Evolutionary conservation across 2,888 invertebrate species (phyloP).

Genomic region (Panzeria rudis): DNA sequence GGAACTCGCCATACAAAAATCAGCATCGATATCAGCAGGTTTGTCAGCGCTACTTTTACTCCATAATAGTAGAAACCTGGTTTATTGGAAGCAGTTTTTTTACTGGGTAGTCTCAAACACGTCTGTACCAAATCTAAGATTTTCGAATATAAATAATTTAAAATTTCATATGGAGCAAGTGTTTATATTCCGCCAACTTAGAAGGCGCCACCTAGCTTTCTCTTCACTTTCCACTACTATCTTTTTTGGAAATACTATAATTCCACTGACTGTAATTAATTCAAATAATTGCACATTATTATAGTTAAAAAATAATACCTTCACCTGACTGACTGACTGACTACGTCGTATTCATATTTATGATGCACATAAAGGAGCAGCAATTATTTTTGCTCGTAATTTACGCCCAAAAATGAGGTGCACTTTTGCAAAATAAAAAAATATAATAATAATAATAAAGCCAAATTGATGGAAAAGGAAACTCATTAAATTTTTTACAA

Average conservation of each 20-base stretch:
- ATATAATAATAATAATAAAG: background rate
- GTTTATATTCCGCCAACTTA: background rate
- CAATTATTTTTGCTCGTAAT: slow-evolving; percentile 48
- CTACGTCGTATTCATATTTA: background rate
- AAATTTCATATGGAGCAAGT: background rate
- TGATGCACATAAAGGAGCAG: slow-evolving; percentile 6
- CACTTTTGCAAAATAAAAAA: slow-evolving; percentile 13
- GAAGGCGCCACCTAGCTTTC: background rate
- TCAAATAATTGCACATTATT: background rate
- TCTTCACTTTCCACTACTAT: background rate
- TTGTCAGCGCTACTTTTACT: too few species aligned
- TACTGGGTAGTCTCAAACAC: too few species aligned
- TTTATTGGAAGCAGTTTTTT: too few species aligned
- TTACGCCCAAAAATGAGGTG: slow-evolving; percentile 29
- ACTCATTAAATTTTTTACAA: slow-evolving; percentile 59
- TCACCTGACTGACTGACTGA: slow-evolving; percentile 26
- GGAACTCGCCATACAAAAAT: too few species aligned
- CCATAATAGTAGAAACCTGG: too few species aligned
- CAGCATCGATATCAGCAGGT: too few species aligned
- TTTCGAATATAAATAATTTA: too few species aligned
- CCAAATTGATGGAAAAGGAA: slow-evolving; percentile 28
- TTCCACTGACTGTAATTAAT: slow-evolving; percentile 18
- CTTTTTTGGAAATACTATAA: background rate
- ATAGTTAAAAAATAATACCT: slow-evolving; percentile 18
- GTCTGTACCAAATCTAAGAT: too few species aligned